These are phyloP conservation scores for Crematogaster levior DNA, from an alignment of 2,888 invertebrate genomes.

Conservation along the genomic window DNA sequence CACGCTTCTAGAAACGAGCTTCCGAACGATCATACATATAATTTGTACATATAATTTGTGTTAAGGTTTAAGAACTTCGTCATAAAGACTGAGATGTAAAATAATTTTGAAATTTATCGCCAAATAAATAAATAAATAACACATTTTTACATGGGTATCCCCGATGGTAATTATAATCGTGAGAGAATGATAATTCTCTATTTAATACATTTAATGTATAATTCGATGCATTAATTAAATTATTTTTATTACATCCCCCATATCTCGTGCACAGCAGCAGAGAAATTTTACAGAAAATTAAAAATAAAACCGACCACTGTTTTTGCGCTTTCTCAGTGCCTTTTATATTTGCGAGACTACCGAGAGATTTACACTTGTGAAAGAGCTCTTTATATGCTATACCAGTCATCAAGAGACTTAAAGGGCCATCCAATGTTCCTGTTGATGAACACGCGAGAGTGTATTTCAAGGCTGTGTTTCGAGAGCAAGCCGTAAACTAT, in stretches of 20 bases:
- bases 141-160: background rate
- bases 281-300: background rate
- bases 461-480: constrained; percentile 25
- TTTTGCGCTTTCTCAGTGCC: background rate
- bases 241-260: background rate
- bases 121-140: background rate
- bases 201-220: background rate
- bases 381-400: constrained; percentile 15
- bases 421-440: constrained; percentile 12
- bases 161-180: background rate
- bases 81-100: background rate
- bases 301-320: background rate
- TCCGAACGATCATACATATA: background rate
- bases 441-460: constrained; percentile 31
- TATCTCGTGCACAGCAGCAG: background rate
- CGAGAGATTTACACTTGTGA: constrained; percentile 34
- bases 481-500: constrained; percentile 29
- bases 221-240: constrained; percentile 15
- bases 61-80: background rate
- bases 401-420: constrained; percentile 16
- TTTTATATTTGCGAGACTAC: background rate
- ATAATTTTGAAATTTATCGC: background rate
- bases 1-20: background rate
- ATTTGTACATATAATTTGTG: background rate
- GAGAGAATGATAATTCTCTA: background rate